Conservation (phyloP, 1,140 invertebrate species). For the Sycophaga agraensis region DNA sequence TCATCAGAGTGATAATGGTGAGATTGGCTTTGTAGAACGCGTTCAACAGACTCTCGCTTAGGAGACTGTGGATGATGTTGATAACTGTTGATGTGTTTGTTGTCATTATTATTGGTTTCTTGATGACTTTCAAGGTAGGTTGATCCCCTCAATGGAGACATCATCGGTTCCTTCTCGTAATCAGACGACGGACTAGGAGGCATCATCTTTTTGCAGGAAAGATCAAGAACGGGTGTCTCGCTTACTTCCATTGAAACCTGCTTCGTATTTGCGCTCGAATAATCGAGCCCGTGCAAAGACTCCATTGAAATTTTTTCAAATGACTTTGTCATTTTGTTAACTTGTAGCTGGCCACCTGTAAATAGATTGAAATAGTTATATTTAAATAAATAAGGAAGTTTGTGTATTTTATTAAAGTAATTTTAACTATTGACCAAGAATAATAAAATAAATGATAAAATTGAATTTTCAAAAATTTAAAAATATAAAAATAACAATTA, state of each 20-base stretch:
- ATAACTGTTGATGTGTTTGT: constrained; percentile 15
- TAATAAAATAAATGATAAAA: too few relatives aligned
- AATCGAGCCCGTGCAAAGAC: neutral
- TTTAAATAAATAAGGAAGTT: too few relatives aligned
- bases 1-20: constrained; percentile 13
- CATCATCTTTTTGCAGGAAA: constrained; percentile 39
- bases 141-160: neutral
- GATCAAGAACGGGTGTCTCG: constrained; percentile 29
- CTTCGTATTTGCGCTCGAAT: neutral
- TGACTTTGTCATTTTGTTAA: constrained; percentile 15
- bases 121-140: neutral
- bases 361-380: neutral
- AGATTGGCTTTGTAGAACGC: neutral
- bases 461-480: too few relatives aligned
- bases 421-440: too few relatives aligned
- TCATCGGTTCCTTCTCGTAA: neutral
- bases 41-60: neutral
- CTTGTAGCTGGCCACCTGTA: neutral
- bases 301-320: constrained; percentile 16
- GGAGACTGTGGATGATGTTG: neutral
- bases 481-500: too few relatives aligned
- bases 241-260: neutral
- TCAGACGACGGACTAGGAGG: neutral
- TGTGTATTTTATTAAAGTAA: too few relatives aligned
- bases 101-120: constrained; percentile 25